Conservation (phyloP, 2,797 vertebrate species). For the Champsocephalus gunnari region DNA sequence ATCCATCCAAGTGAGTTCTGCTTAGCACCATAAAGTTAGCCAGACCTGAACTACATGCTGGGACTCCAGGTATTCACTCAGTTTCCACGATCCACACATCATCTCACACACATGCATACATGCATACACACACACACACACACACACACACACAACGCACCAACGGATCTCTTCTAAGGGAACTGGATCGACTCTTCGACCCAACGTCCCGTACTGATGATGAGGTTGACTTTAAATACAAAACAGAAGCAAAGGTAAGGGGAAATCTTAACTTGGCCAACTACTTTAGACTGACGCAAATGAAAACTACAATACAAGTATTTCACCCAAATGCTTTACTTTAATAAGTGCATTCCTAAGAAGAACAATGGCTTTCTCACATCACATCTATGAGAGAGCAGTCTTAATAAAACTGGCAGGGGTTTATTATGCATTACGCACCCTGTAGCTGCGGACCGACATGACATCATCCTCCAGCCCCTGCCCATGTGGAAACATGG, state of each 20-base stretch:
- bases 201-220: constrained; percentile 82
- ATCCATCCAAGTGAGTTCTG: constrained; percentile 9
- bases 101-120: constrained; percentile 46
- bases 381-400: constrained; percentile 13
- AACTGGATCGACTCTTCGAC: constrained; percentile 84
- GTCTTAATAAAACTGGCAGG: constrained; percentile 35
- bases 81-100: constrained; percentile 22
- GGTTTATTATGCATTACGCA: constrained; percentile 80
- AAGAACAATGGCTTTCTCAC: constrained; percentile 44
- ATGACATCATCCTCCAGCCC: constrained; percentile 83
- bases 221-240: constrained; percentile 81
- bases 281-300: constrained; percentile 17
- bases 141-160: constrained; percentile 81
- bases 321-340: constrained; percentile 6
- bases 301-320: constrained; percentile 14
- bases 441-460: constrained; percentile 86
- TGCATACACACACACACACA: constrained; percentile 31
- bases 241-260: constrained; percentile 34
- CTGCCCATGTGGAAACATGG: constrained; percentile 76
- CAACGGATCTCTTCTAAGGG: constrained; percentile 86
- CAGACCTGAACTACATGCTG: constrained; percentile 29
- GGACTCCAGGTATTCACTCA: constrained; percentile 7
- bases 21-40: constrained; percentile 3
- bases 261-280: constrained; percentile 7
- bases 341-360: constrained; percentile 18